phyloP scores from a whole-genome alignment of 53 echinoderm and acorn worm genomes.

The Paracentrotus lividus region DNA sequence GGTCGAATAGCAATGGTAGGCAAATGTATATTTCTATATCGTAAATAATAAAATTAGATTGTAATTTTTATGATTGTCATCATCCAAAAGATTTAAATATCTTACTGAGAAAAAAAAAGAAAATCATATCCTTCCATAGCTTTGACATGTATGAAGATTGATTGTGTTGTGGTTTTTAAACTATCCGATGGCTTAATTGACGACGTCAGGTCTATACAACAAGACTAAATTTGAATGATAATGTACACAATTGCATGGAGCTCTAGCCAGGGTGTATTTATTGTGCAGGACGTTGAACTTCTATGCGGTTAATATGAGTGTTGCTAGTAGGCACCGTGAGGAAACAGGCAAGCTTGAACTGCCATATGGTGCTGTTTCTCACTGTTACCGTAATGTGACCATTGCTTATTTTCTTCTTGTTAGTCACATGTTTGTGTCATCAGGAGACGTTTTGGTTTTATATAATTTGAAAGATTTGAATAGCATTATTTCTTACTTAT shows the following conservation, averaged over 20 bases:
- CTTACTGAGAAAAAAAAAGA: background rate
- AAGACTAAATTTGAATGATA: constrained; percentile 3
- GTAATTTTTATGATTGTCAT: too few relatives aligned
- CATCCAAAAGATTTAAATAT: too few relatives aligned
- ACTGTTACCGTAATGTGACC: background rate
- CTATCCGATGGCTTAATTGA: background rate
- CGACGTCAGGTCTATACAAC: background rate
- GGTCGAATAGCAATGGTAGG: too few relatives aligned
- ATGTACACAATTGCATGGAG: background rate
- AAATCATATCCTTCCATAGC: background rate
- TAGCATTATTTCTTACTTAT: background rate
- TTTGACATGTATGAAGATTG: background rate
- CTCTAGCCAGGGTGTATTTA: background rate
- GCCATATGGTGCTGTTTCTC: background rate
- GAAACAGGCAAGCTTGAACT: background rate
- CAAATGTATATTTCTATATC: too few relatives aligned
- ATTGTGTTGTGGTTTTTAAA: background rate
- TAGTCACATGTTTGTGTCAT: background rate
- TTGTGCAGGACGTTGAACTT: background rate
- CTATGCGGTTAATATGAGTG: background rate
- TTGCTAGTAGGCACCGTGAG: background rate
- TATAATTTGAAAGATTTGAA: background rate
- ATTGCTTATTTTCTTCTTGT: background rate
- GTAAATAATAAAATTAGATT: too few relatives aligned
- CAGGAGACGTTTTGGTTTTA: background rate